A percentile compares a stretch with the other conserved stretches of the same genome.
phyloP scores from a whole-genome alignment of 1,140 invertebrate species.

The Drosophila nannoptera region DNA sequence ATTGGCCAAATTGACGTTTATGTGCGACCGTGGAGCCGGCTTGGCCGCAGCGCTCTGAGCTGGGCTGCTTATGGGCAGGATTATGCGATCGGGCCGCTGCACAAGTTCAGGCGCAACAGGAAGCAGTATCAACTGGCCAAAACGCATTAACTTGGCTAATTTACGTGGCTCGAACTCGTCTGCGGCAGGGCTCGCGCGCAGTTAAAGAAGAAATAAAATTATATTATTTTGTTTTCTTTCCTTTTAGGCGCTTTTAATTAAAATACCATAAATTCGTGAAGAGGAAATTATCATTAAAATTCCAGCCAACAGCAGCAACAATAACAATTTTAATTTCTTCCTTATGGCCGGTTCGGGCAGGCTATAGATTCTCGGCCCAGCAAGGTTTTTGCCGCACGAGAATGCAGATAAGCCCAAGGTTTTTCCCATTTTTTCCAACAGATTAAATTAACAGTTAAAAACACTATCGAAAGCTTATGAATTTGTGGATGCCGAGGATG shows the following conservation, averaged over 20 bases:
- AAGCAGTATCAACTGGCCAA: slow-evolving; percentile 37
- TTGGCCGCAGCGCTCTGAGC: slow-evolving; percentile 11
- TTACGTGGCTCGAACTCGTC: slow-evolving; percentile 73
- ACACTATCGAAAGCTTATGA: neutral
- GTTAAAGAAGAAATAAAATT: slow-evolving; percentile 30
- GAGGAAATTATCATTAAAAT: slow-evolving; percentile 76
- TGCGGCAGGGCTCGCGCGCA: slow-evolving; percentile 34
- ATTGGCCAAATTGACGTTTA: slow-evolving; percentile 77
- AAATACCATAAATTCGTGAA: slow-evolving; percentile 75
- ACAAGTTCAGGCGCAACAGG: slow-evolving; percentile 67
- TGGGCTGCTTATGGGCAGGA: slow-evolving; percentile 56
- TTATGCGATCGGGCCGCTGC: slow-evolving; percentile 64
- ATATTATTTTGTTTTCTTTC: slow-evolving; percentile 25
- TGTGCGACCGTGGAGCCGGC: slow-evolving; percentile 46
- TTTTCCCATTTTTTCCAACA: slow-evolving; percentile 2
- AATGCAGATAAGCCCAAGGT: slow-evolving; percentile 30
- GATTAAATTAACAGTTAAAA: slow-evolving; percentile 1
- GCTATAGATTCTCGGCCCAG: slow-evolving; percentile 35
- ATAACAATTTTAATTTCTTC: slow-evolving; percentile 66
- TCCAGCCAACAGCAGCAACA: slow-evolving; percentile 29
- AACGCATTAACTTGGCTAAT: slow-evolving; percentile 53
- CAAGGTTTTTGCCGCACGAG: slow-evolving; percentile 42
- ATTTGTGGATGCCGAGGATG: slow-evolving; percentile 12
- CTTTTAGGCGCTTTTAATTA: slow-evolving; percentile 69
- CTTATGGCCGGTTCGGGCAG: slow-evolving; percentile 48